These are phyloP conservation scores for Colaptes auratus DNA, from an alignment of 2,113 vertebrate species.

Conservation along the genomic window DNA sequence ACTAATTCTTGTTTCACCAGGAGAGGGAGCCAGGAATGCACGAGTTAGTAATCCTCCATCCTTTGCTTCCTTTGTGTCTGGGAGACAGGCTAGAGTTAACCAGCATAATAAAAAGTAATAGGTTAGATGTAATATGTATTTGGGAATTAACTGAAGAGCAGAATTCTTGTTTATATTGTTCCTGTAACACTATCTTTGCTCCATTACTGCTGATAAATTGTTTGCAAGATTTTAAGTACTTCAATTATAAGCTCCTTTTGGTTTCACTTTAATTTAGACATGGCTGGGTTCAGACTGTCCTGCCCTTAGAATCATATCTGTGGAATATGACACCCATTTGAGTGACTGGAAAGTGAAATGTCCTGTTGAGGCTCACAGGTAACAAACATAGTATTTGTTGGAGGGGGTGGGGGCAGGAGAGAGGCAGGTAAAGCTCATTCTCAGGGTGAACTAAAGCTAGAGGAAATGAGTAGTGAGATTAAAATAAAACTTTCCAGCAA, in stretches of 20 bases:
- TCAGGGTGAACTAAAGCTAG: neutral
- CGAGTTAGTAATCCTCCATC: neutral
- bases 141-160: neutral
- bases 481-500: neutral
- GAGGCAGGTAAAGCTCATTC: neutral
- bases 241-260: neutral
- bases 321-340: constrained; percentile 95
- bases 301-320: constrained; percentile 89
- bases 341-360: constrained; percentile 95
- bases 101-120: neutral
- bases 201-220: neutral
- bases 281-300: constrained; percentile 96
- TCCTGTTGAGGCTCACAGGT: constrained; percentile 93
- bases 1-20: neutral
- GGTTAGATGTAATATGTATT: neutral
- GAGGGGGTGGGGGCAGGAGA: neutral
- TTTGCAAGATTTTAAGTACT: neutral
- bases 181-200: neutral
- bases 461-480: neutral
- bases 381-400: neutral
- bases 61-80: neutral
- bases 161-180: neutral
- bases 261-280: constrained; percentile 73
- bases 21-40: constrained; percentile 39
- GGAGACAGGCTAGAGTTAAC: neutral